Evolutionary conservation across 2,113 vertebrate species (phyloP).

Genomic region (Antennarius striatus): DNA sequence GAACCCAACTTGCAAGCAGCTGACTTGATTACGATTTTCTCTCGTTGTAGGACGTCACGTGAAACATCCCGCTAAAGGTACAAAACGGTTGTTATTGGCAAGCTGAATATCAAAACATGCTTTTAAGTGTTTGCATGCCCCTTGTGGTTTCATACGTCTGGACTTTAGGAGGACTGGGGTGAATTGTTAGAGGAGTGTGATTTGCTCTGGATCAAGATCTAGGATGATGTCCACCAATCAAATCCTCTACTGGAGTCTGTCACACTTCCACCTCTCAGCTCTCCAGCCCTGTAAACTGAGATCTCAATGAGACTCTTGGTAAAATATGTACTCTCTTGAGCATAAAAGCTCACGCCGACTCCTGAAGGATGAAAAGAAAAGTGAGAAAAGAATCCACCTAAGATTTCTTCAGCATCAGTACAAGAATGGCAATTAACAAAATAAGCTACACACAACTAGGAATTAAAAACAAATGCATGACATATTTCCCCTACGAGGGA

Average conservation of each 20-base stretch:
- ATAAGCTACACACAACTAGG: constrained; percentile 7
- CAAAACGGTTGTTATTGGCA: constrained; percentile 64
- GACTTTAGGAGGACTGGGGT: constrained; percentile 30
- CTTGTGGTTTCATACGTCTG: constrained; percentile 34
- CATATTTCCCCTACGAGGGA: not conserved
- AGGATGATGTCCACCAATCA: constrained; percentile 28
- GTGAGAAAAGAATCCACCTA: not conserved
- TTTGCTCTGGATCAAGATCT: constrained; percentile 12
- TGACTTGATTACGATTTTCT: constrained; percentile 43
- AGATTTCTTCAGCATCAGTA: constrained; percentile 7
- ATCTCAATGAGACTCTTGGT: constrained; percentile 11
- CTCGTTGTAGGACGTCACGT: constrained; percentile 7
- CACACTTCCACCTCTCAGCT: constrained; percentile 19
- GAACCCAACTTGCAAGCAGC: constrained; percentile 64
- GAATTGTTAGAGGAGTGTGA: constrained; percentile 12
- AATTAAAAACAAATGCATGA: not conserved
- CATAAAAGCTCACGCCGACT: not conserved
- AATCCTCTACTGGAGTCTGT: constrained; percentile 1
- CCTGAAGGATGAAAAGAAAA: not conserved
- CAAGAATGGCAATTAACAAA: constrained; percentile 10
- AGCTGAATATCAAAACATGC: constrained; percentile 76
- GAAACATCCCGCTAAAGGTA: constrained; percentile 41
- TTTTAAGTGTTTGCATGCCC: constrained; percentile 66
- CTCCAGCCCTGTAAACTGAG: constrained; percentile 51
- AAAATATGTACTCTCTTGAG: constrained; percentile 5